Base-by-base conservation (phyloP, 2,797 vertebrate genomes). In the Hypotaenidia okinawae region DNA sequence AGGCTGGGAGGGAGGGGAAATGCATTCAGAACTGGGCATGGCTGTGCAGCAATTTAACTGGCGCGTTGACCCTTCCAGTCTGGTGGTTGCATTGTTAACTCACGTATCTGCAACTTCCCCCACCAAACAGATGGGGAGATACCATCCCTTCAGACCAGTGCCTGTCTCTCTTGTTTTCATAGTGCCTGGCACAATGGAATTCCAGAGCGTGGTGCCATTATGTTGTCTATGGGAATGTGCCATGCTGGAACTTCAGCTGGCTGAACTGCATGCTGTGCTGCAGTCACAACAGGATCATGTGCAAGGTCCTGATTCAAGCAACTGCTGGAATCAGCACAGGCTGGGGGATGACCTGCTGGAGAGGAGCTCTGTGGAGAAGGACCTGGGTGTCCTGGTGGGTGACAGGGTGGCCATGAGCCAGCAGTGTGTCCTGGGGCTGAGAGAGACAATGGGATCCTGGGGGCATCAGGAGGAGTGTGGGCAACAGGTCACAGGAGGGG, bases 21-120 rank as follows among this genome's bases (percentile, higher is more conserved):
- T 8, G 13, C 1, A 8, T 27, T 47, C 5, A 1, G 37, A 24
- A 2, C 32, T 16, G 22, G 69, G 49, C 39, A 72, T 4, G 18
- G 43, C 73, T 1, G 0, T 33, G 54, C 70, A 11, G 35, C 39
- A 72, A 68, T 72, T 54, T 9, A 55, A 11, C 32, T 37, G 11
- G 16, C 0, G 1, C 2, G 0, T 9, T 32, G 47, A 15, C 21
- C 7, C 5, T 70, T 90, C 55, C 61, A 3, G 12, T 35, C 67
- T 82, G 6, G 1, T 35, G 22, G 18, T 14, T 30, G 64, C 39
- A 17, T 33, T 19, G 15, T 41, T 73, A 7, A 18, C 63, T 82
- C 9, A 0, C 49, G 75, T 52, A 17, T 55, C 37, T 57, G 15
- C 67, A 75, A 23, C 55, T 13, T 15, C 61, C 55, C n/a, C 6